Evolutionary conservation across 2,113 vertebrate species (phyloP).

Genomic region (Peucedramus taeniatus): DNA sequence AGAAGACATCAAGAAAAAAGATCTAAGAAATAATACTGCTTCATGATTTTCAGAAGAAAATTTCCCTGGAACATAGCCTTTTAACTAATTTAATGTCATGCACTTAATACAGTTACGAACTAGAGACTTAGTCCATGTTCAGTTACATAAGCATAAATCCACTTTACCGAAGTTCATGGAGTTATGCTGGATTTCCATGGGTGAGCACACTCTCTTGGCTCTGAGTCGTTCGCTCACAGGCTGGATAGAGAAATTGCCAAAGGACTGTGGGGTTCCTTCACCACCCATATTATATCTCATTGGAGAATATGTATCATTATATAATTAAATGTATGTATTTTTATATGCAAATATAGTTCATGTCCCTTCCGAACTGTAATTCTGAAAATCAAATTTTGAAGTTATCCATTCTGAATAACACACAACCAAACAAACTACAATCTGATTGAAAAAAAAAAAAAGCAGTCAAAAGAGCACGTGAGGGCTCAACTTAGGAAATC

Average conservation of each 20-base stretch:
- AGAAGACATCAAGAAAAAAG: not conserved
- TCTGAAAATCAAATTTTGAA: not conserved
- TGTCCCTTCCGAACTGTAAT: not conserved
- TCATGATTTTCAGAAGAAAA: not conserved
- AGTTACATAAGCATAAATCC: not conserved
- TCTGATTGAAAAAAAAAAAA: not conserved
- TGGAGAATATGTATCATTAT: not conserved
- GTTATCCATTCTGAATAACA: not conserved
- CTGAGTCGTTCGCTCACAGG: not conserved
- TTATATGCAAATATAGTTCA: not conserved
- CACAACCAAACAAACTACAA: not conserved
- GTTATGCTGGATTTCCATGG: not conserved
- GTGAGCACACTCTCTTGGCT: not conserved
- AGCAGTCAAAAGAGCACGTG: not conserved
- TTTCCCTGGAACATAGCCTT: not conserved
- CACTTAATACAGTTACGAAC: not conserved
- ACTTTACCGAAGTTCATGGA: not conserved
- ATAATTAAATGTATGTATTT: not conserved
- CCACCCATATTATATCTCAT: not conserved
- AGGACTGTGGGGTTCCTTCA: not conserved
- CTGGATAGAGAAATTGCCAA: not conserved
- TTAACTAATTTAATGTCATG: not conserved
- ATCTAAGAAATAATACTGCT: not conserved
- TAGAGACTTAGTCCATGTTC: not conserved
- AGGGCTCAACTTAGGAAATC: not conserved